Conservation (phyloP, 1,140 invertebrate genomes). For the Drosophila takahashii region DNA sequence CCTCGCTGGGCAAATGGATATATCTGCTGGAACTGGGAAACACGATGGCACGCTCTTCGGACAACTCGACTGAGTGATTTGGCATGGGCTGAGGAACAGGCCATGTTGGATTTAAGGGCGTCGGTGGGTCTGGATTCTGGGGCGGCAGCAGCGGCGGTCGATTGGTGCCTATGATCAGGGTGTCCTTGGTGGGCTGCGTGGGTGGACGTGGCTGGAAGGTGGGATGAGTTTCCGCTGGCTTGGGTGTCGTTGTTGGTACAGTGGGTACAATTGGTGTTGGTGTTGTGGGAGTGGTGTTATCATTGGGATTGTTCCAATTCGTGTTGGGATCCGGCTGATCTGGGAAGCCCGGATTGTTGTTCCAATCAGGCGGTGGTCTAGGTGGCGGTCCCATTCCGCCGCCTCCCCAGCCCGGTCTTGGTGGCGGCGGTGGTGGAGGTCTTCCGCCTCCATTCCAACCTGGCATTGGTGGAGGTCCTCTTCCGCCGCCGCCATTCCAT, state of each 20-base stretch:
- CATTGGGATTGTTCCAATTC: not conserved
- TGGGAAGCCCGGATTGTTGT: constrained; percentile 12
- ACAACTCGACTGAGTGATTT: constrained; percentile 14
- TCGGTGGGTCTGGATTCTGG: not conserved
- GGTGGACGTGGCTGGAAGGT: constrained; percentile 18
- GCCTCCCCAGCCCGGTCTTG: constrained; percentile 21
- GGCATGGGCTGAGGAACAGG: constrained; percentile 2
- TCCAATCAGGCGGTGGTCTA: constrained; percentile 7
- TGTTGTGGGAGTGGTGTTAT: not conserved
- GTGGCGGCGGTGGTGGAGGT: constrained; percentile 8
- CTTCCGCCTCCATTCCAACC: constrained; percentile 10
- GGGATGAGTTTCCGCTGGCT: not conserved
- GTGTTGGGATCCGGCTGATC: not conserved
- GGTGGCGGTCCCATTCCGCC: constrained; percentile 5
- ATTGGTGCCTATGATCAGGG: constrained; percentile 56
- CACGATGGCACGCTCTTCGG: constrained; percentile 35
- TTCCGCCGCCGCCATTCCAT: constrained; percentile 11
- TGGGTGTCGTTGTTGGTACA: constrained; percentile 11
- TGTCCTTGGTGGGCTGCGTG: constrained; percentile 22
- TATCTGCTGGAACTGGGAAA: constrained; percentile 48
- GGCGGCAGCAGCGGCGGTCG: constrained; percentile 40
- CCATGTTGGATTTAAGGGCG: constrained; percentile 2
- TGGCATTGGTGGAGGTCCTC: constrained; percentile 11
- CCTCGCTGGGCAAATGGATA: constrained; percentile 14
- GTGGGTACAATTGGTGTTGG: not conserved